Percentiles rank a stretch among this genome's conserved stretches.
Evolutionary conservation across 2,113 vertebrate species (phyloP).

Genomic region (Cyprinodon variegatus): DNA sequence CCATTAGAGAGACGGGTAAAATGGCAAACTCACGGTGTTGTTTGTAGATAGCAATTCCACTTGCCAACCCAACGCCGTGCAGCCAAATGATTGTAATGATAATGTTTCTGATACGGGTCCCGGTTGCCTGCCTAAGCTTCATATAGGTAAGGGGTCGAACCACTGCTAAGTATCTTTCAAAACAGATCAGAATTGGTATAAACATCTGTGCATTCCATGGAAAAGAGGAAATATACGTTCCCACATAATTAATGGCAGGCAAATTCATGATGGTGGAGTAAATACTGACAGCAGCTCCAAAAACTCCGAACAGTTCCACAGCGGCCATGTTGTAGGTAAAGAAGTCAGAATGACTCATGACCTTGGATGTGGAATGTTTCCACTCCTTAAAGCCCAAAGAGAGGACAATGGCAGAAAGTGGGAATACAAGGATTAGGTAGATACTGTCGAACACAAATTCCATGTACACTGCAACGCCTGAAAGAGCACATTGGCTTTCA

Average conservation of each 20-base stretch:
- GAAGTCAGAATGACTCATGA: constrained; percentile 11
- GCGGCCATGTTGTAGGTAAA: constrained; percentile 25
- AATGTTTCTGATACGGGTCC: neutral
- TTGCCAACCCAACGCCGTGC: rapidly evolving
- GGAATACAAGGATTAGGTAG: constrained; percentile 11
- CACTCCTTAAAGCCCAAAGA: constrained; percentile 3
- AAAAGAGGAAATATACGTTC: neutral
- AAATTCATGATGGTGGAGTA: neutral
- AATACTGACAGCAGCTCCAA: neutral
- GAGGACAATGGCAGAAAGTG: constrained; percentile 9
- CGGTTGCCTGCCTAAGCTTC: neutral
- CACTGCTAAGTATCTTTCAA: neutral
- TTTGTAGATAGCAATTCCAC: too few species aligned
- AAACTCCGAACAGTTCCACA: constrained; percentile 1
- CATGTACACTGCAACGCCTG: neutral
- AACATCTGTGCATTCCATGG: constrained; percentile 3
- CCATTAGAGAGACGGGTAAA: neutral
- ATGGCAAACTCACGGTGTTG: neutral
- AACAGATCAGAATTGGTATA: neutral
- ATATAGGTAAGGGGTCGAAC: constrained; percentile 6
- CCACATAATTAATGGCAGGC: neutral
- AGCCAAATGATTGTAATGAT: neutral
- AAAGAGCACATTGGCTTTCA: neutral
- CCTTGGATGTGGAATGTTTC: rapidly evolving
- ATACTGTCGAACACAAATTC: neutral